Base-by-base conservation (phyloP, 1,140 invertebrate species). In the Chrysomallon squamiferum region DNA sequence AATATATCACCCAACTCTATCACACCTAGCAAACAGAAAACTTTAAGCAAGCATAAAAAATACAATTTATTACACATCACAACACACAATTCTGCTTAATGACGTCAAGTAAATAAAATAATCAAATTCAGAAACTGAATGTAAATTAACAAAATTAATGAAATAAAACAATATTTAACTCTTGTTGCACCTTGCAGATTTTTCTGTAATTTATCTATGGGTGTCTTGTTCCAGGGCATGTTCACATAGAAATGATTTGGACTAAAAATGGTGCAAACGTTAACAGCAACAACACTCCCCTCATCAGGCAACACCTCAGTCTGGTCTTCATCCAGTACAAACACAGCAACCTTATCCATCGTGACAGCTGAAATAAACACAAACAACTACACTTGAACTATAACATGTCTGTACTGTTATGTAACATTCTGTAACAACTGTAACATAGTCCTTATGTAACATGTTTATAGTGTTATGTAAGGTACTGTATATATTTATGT, bases 231-330 rank as follows among this genome's bases (percentile, higher is more conserved):
- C 61, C 71, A 73, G 15, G 79, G 79, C 9, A 80, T 35, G 29
- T 67, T 60, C 15, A 76, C 60, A 58, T 80, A 80, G 65, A 80
- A 80, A 61, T 73, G 75, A 7, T 56, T 45, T 9, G 79, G 79
- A 57, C 59, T 74, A 5, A 73, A 30, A 25, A 79, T 73, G 33
- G 75, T 73, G 27, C 64, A 64, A 5, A 80, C 67, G 38, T 79
- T 75, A n/a, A 77, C 72, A 11, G 72, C 73, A 49, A 80, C 72
- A 66, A 71, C 70, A 35, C 61, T 68, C 3, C 71, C 75, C n/a
- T 54, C 62, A 4, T 67, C 60, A 7, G 79, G 79, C 27, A 80
- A 38, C 6, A 72, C 22, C 1, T 71, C 68, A 5, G 66, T 56
- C 52, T 76, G 69, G 30, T 72, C 66, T 32, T 73, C 74, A 29